Conservation (phyloP, 1,140 invertebrate genomes). For the Batillaria attramentaria region DNA sequence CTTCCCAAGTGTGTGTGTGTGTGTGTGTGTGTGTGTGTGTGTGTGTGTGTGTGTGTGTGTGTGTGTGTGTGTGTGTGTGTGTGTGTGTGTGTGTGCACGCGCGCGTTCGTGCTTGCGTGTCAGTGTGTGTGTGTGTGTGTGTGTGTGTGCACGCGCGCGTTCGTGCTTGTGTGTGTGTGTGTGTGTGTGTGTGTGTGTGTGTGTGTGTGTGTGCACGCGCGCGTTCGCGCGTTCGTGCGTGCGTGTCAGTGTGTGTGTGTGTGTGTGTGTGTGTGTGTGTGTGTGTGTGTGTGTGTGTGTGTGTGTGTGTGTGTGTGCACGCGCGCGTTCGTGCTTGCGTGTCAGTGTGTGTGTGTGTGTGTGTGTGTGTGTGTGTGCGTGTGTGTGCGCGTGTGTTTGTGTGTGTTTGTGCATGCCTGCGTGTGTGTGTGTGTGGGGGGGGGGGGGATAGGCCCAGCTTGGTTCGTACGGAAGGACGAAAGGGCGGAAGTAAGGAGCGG, state of each 20-base stretch:
- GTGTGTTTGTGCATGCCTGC: too few species aligned
- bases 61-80: neutral
- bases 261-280: neutral
- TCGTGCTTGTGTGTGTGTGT: slow-evolving; percentile 6
- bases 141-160: slow-evolving; percentile 2
- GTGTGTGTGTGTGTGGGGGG: too few species aligned
- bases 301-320: neutral
- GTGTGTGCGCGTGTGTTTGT: too few species aligned
- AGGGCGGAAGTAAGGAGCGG: too few species aligned
- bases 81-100: neutral
- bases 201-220: slow-evolving; percentile 8
- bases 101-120: slow-evolving; percentile 6
- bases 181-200: slow-evolving; percentile 13
- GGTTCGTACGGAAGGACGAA: too few species aligned
- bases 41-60: neutral
- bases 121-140: slow-evolving; percentile 6
- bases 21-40: slow-evolving; percentile 9
- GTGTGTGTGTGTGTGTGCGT: too few species aligned
- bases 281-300: neutral
- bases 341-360: too few species aligned
- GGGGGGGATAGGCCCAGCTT: too few species aligned
- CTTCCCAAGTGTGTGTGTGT: neutral
- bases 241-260: neutral
- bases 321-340: neutral
- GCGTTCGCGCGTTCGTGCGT: neutral